Evolutionary conservation across 53 echinoderm and acorn worm genomes (phyloP), one percentile per base, ranked within the genome.

Genomic region (Holothuria scabra): DNA sequence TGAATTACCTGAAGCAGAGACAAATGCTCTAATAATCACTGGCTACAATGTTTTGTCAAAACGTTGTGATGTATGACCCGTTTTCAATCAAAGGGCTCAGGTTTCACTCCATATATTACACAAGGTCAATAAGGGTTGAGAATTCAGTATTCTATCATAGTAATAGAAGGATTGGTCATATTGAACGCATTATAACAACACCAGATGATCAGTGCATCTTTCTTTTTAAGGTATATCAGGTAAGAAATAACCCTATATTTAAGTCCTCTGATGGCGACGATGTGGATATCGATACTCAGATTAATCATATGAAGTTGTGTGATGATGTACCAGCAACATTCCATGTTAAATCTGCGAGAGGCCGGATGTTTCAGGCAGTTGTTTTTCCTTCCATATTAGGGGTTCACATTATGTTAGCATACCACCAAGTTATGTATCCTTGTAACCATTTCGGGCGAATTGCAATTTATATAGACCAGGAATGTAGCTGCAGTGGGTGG

Each of bases 321-420:
- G 10, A 25, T 28, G 48, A 48, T 48, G 12, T 48, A 48, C 12
- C 48, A 48, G 7, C 48, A 48, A 8, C 29, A 25, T 28, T 63
- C 25, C 29, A 29, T 13, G 63, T 29, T 28, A 29, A 19, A 12
- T 12, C 63, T 28, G 63, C 63, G 22, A 48, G 12, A n/a, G n/a
- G n/a, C n/a, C n/a, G 14, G 48, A 48, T 48, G 21, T 63, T 63
- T 63, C 63, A 19, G 63, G 63, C 25, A 63, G 63, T 63, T 63
- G 63, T 29, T 28, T 63, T 24, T 48, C 48, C 48, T 48, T 48
- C 48, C 48, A 48, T 48, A 8, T 48, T 8, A 48, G 48, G 48
- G 48, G 48, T 48, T 48, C 48, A 48, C 48, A 48, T 48, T 48
- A 48, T 48, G 48, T 48, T 3, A 5, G 48, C 14, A 48, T 48